Evolutionary conservation across 2,888 invertebrate species (phyloP).

Genomic region (Diarsia dahlii): DNA sequence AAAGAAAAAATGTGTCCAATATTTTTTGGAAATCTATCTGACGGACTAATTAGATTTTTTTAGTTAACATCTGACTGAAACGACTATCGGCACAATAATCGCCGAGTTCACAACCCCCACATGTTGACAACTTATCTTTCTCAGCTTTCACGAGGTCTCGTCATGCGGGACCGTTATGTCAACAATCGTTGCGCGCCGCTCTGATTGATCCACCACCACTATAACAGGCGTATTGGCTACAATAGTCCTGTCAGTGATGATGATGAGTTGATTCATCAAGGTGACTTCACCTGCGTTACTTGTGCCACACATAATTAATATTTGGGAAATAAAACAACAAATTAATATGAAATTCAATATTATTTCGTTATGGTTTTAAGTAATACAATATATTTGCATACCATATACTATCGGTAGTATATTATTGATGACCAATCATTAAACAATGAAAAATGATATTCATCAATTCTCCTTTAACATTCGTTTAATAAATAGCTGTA

Average conservation of each 20-base stretch:
- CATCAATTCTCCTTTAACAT: constrained; percentile 90
- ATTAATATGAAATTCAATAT: constrained; percentile 90
- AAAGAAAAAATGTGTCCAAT: no score
- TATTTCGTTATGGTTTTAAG: constrained; percentile 91
- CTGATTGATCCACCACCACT: neutral
- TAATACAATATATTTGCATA: constrained; percentile 91
- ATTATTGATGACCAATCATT: constrained; percentile 90
- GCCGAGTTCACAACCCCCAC: no score
- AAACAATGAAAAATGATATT: constrained; percentile 89
- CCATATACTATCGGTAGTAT: constrained; percentile 90
- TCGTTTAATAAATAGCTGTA: constrained; percentile 91
- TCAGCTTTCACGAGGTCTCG: no score
- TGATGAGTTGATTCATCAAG: no score
- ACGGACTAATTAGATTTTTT: no score
- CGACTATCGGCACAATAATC: no score
- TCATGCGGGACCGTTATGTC: no score
- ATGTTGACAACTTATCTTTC: no score
- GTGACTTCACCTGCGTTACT: no score
- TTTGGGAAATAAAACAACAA: constrained; percentile 81
- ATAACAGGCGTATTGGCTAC: no score
- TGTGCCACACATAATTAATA: neutral
- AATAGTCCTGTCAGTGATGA: neutral
- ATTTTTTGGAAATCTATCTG: no score
- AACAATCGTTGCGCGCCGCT: neutral
- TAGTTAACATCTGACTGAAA: no score